Base-by-base conservation (phyloP, 2,888 invertebrate genomes). In the Meta bourneti region DNA sequence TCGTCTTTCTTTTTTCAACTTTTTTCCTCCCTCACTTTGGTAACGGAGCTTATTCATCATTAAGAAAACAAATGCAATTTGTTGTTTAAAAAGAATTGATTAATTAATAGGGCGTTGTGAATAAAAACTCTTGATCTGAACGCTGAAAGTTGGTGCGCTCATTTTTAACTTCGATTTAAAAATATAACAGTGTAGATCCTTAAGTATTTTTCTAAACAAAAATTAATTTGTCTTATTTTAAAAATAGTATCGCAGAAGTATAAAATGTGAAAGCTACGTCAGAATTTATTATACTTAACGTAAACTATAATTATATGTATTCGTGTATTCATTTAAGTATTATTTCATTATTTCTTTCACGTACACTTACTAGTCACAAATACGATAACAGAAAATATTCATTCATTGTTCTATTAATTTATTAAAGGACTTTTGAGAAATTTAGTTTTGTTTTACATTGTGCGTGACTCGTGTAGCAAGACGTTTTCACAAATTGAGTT, bases 61-160 rank as follows among this genome's bases (percentile, higher is more conserved):
- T 90, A 90, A 85, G 81, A 80, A 85, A 70, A 85, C 74, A 85
- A 61, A 81, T 52, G 85, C 19, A 90, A 90, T 77, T 86, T 90
- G 69, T 61, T 52, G 48, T 54, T 85, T 61, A 75, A 61, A 81
- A 80, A 84, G 61, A 78, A 88, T 69, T 77, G 61, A n/a, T 19
- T 84, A 90, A 85, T 85, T 90, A 86, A 85, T 86, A 80, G 70
- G 34, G 77, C n/a, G 72, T 71, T 8, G 61, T 11, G 54, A 7
- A 79, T 72, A 82, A 83, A 83, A 83, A 54, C 83, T 16, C 61
- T 74, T 4, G 48, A 5, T 54, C 9, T 54, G 79, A 61, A 61
- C 54, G 52, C 7, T 52, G 16, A 75, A 49, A 75, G 34, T 75
- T 74, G 34, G 16, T 49, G 34, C 16, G 20, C 16, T 79, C 61